A percentile compares a stretch with the other conserved stretches of the same genome.
Conservation (phyloP, 1,140 invertebrate genomes). For the Orius insidiosus region DNA sequence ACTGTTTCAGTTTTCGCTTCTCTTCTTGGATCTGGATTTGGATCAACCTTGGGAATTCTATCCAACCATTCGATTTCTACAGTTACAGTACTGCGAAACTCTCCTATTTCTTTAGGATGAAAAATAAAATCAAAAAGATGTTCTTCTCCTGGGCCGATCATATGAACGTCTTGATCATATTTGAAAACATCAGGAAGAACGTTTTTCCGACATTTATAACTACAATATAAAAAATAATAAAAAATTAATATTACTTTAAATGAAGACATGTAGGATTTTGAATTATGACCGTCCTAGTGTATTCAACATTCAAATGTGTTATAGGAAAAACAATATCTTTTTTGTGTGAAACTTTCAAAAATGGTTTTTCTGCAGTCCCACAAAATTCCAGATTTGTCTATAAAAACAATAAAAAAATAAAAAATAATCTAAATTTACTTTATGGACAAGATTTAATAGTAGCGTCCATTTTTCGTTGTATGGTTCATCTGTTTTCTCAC, state of each 20-base stretch:
- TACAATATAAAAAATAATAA: neutral
- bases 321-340: slow-evolving; percentile 2
- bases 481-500: neutral
- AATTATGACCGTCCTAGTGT: neutral
- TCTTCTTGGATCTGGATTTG: neutral
- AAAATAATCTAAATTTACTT: no score
- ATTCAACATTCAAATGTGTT: neutral
- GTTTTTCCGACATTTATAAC: slow-evolving; percentile 1
- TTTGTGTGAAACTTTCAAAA: neutral
- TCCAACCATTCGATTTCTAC: neutral
- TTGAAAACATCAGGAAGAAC: neutral
- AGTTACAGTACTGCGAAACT: neutral
- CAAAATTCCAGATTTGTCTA: slow-evolving; percentile 3
- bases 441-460: neutral
- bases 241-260: neutral
- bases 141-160: slow-evolving; percentile 4
- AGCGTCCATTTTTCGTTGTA: slow-evolving; percentile 6
- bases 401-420: no score
- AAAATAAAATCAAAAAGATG: slow-evolving; percentile 2
- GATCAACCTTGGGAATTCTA: neutral
- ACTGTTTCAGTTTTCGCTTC: slow-evolving; percentile 1
- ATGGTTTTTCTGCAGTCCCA: neutral
- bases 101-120: neutral
- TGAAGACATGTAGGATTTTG: slow-evolving; percentile 6
- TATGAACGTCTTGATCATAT: neutral